A percentile compares a stretch with the other conserved stretches of the same genome.
phyloP scores from a whole-genome alignment of 1,140 invertebrate genomes.

The Formica exsecta region DNA sequence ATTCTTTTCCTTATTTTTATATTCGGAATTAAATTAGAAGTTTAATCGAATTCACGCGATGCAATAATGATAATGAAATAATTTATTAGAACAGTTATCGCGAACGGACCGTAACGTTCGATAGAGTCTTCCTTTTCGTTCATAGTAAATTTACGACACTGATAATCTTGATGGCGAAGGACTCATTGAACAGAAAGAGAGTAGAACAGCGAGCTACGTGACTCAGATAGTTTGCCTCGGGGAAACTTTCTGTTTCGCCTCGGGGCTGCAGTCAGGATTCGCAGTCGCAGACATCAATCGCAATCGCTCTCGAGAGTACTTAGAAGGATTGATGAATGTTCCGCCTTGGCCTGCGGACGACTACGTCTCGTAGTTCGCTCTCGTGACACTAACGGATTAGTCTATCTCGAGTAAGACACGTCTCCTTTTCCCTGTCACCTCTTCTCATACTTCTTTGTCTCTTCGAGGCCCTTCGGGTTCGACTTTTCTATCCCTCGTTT shows the following conservation, averaged over 20 bases:
- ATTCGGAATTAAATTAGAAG: not conserved
- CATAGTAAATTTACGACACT: conserved; percentile 36
- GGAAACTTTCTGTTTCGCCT: conserved; percentile 53
- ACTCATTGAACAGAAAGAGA: conserved; percentile 13
- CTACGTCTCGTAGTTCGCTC: not conserved
- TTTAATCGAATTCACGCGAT: not conserved
- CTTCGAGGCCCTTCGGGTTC: not conserved
- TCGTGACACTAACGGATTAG: conserved; percentile 47
- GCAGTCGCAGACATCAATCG: conserved; percentile 39
- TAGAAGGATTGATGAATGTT: conserved; percentile 45
- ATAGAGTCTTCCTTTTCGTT: conserved; percentile 13
- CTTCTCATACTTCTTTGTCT: not conserved
- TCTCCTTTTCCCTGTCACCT: not conserved
- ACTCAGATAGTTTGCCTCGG: conserved; percentile 5
- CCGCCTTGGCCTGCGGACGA: conserved; percentile 15
- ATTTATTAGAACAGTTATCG: conserved; percentile 14
- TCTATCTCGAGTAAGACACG: not conserved
- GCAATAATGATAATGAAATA: conserved; percentile 20
- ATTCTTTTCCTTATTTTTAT: not conserved
- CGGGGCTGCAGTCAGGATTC: conserved; percentile 8
- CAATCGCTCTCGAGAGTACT: conserved; percentile 22
- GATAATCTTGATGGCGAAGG: conserved; percentile 22
- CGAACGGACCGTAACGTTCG: not conserved
- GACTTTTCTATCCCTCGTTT: not conserved
- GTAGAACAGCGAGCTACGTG: not conserved